A percentile compares a stretch with the other conserved stretches of the same genome.
phyloP scores from a whole-genome alignment of 2,113 vertebrate genomes.

The Daboia siamensis region DNA sequence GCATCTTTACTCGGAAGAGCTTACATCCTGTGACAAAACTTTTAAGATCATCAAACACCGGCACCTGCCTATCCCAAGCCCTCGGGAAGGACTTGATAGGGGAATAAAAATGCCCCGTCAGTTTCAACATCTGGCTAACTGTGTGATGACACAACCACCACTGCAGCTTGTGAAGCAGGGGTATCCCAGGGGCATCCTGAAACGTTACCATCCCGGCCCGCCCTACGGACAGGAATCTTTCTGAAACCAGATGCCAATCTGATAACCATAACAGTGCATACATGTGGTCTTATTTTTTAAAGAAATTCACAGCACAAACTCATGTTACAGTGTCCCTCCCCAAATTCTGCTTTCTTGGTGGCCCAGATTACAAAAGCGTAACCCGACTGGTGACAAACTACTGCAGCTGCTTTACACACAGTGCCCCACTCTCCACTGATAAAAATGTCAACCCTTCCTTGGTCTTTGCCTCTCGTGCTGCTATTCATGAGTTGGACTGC shows the following conservation, averaged over 20 bases:
- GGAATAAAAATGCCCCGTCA: no score
- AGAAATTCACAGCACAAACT: not conserved
- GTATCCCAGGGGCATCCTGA: no score
- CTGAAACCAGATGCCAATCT: no score
- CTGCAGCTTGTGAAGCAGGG: no score
- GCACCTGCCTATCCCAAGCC: not conserved
- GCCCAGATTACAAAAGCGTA: constrained; percentile 76
- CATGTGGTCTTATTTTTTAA: not conserved
- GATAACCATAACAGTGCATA: not conserved
- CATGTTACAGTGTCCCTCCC: constrained; percentile 65
- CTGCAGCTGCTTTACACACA: constrained; percentile 75
- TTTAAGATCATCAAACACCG: not conserved
- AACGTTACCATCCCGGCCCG: no score
- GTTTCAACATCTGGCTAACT: no score
- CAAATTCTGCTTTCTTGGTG: constrained; percentile 82
- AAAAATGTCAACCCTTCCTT: constrained; percentile 85
- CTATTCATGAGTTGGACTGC: constrained; percentile 74
- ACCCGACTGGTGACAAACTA: constrained; percentile 90
- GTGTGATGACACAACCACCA: no score
- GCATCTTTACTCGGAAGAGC: not conserved
- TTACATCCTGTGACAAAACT: not conserved
- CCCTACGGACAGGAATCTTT: no score
- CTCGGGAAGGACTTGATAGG: no score
- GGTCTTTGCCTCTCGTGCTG: constrained; percentile 43
- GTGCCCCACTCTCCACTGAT: constrained; percentile 82